Evolutionary conservation across 1,140 invertebrate species (phyloP), one percentile per base, ranked within the genome.

Genomic region (Pachypsylla venusta): DNA sequence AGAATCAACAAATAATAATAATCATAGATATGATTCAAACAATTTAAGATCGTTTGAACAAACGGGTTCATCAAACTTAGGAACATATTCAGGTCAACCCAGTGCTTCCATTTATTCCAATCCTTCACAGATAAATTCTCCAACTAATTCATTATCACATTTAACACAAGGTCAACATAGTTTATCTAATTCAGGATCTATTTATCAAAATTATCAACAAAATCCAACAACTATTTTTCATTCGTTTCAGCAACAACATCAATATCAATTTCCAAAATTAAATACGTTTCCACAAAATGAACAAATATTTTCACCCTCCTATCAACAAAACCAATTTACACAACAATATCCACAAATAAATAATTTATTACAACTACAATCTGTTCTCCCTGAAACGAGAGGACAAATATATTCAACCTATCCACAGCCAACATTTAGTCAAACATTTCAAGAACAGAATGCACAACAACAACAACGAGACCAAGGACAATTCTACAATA

Each of bases 401-500:
- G n/a, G n/a, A n/a, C n/a, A n/a, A n/a, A n/a, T n/a, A n/a, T n/a
- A n/a, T n/a, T n/a, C n/a, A n/a, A 10, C 22, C 42, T 48, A 5
- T 48, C 22, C 42, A n/a, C 42, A 48, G 42, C 42, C 5, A 19
- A n/a, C 42, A 35, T 10, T 10, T 35, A 35, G 7, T 4, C 4
- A 10, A n/a, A 48, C 16, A n/a, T 19, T 19, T 48, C 4, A 48
- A n/a, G 42, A 48, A 48, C 4, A 48, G 22, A 48, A 19, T n/a
- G 22, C n/a, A 3, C 42, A 48, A 48, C 42, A 7, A n/a, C 42
- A 19, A n/a, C n/a, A 10, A n/a, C 42, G 4, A 5, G 16, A 5
- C 16, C 42, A 48, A 48, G n/a, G 16, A 48, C 16, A 48, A 48
- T 19, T 48, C n/a, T 22, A 48, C 42, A 48, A 48, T n/a, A 48